A percentile compares a stretch with the other conserved stretches of the same genome.
Conservation (phyloP, 2,888 invertebrate species). For the Rhynchonema sp. region DNA sequence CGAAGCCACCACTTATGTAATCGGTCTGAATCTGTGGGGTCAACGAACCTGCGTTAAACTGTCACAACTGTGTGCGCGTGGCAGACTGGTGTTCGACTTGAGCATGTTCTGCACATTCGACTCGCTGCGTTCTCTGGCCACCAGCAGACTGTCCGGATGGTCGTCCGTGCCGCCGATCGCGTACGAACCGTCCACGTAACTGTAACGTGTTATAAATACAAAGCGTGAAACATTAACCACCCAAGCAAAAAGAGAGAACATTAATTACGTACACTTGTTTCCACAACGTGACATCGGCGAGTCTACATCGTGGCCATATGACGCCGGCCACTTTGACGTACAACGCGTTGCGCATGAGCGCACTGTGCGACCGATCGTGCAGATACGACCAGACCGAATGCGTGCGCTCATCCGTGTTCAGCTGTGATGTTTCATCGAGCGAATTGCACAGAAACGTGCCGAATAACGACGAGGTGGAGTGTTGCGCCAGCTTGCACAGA, state of each 20-base stretch:
- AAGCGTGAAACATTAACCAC: too few species aligned
- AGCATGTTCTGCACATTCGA: too few species aligned
- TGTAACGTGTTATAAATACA: too few species aligned
- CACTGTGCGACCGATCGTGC: too few species aligned
- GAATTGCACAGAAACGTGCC: conserved; percentile 81
- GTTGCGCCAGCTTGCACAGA: conserved; percentile 81
- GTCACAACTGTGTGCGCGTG: background rate
- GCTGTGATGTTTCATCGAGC: conserved; percentile 33
- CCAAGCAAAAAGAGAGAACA: too few species aligned
- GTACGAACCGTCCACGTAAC: background rate
- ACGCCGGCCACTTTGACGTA: background rate
- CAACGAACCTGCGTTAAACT: background rate
- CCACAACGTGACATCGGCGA: background rate
- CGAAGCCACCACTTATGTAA: too few species aligned
- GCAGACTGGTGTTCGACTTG: background rate
- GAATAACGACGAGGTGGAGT: conserved; percentile 84
- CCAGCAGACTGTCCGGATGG: background rate
- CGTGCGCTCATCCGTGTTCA: conserved; percentile 45
- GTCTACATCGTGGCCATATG: background rate
- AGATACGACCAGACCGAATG: conserved; percentile 72
- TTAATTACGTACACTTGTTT: background rate
- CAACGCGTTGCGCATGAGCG: conserved; percentile 10
- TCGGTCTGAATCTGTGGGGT: too few species aligned
- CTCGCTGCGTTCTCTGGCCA: background rate
- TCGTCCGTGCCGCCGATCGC: background rate